Evolutionary conservation across 1,140 invertebrate genomes (phyloP).

Genomic region (Tyrophagus putrescentiae): DNA sequence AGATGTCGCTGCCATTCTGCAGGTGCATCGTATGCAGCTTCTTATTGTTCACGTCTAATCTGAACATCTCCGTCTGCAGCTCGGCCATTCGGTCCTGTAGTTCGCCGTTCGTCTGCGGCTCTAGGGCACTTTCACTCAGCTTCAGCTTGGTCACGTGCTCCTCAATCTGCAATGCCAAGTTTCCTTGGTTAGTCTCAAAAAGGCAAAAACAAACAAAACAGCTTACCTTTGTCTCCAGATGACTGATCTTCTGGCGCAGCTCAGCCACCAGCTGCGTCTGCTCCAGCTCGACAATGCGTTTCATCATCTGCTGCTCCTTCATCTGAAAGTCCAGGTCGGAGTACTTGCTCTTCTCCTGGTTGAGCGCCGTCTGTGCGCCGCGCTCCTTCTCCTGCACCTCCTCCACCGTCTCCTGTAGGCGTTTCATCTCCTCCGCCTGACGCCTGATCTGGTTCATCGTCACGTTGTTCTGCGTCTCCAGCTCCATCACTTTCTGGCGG

Average conservation of each 20-base stretch:
- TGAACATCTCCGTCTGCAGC: slow-evolving; percentile 68
- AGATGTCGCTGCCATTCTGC: slow-evolving; percentile 12
- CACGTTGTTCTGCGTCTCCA: slow-evolving; percentile 91
- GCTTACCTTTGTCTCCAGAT: slow-evolving; percentile 74
- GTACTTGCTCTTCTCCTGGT: slow-evolving; percentile 73
- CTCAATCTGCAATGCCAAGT: slow-evolving; percentile 47
- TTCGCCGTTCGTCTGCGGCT: slow-evolving; percentile 51
- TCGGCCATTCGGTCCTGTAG: slow-evolving; percentile 77
- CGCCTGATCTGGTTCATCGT: slow-evolving; percentile 79
- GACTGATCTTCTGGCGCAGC: slow-evolving; percentile 79
- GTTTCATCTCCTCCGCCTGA: slow-evolving; percentile 82
- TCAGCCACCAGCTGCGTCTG: slow-evolving; percentile 85
- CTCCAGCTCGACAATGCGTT: slow-evolving; percentile 81
- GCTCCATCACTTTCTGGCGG: slow-evolving; percentile 88
- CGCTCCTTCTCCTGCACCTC: slow-evolving; percentile 51
- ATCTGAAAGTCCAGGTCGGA: slow-evolving; percentile 63
- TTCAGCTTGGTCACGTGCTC: slow-evolving; percentile 77
- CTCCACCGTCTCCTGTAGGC: slow-evolving; percentile 59
- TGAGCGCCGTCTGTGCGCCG: slow-evolving; percentile 54
- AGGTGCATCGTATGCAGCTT: slow-evolving; percentile 22
- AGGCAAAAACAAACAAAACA: slow-evolving; percentile 28
- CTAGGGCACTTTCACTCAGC: slow-evolving; percentile 61
- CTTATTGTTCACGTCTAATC: slow-evolving; percentile 19
- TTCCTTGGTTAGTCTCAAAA: slow-evolving; percentile 12
- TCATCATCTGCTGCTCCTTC: slow-evolving; percentile 86